phyloP scores from a whole-genome alignment of 2,797 vertebrate genomes.

The Erpetoichthys calabaricus region DNA sequence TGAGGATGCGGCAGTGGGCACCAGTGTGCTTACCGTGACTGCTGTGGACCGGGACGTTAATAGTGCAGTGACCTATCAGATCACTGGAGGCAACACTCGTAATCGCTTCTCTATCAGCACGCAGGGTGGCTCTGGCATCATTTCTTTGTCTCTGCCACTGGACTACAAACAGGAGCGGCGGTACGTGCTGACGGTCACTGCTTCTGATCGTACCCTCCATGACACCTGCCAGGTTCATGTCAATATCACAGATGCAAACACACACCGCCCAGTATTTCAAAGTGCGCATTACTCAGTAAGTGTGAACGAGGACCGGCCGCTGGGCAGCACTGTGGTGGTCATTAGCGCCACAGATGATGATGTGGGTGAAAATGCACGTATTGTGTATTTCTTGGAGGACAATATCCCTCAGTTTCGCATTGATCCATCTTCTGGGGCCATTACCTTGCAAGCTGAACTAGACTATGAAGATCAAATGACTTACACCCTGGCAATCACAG shows the following conservation, averaged over 20 bases:
- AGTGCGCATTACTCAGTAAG: constrained; percentile 92
- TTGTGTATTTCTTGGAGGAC: constrained; percentile 87
- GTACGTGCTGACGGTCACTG: constrained; percentile 82
- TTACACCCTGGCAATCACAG: constrained; percentile 87
- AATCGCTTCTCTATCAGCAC: constrained; percentile 95
- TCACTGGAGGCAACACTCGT: constrained; percentile 88
- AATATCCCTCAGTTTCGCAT: constrained; percentile 94
- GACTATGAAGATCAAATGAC: constrained; percentile 97
- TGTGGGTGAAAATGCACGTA: constrained; percentile 87
- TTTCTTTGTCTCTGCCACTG: constrained; percentile 79
- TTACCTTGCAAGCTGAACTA: constrained; percentile 79
- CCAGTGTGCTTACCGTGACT: constrained; percentile 79
- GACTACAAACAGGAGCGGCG: constrained; percentile 97
- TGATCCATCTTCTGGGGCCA: constrained; percentile 72
- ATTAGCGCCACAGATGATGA: constrained; percentile 93
- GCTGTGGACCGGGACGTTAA: constrained; percentile 90
- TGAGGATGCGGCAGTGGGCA: constrained; percentile 81
- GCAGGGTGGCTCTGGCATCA: constrained; percentile 71
- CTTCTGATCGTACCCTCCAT: constrained; percentile 88
- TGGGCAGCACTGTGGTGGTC: constrained; percentile 84
- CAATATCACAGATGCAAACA: constrained; percentile 96
- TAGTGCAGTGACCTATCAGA: constrained; percentile 92
- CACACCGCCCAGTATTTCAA: constrained; percentile 88
- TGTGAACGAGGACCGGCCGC: constrained; percentile 80
- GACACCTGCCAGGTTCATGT: constrained; percentile 90